Evolutionary conservation across 1,140 invertebrate genomes (phyloP).

Genomic region (Trachymyrmex septentrionalis): DNA sequence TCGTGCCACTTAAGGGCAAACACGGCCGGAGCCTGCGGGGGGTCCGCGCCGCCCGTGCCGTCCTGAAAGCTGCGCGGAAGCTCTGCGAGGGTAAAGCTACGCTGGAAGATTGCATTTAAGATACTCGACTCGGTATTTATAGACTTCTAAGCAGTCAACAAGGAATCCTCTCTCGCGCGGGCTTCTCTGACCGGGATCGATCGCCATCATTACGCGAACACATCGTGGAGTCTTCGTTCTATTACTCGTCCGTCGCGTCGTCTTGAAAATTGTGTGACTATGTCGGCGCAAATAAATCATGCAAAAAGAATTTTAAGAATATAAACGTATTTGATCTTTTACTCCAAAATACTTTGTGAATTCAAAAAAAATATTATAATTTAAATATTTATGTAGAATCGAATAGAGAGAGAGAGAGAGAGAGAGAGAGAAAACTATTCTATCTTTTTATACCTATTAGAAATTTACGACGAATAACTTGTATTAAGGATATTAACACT

Average conservation of each 20-base stretch:
- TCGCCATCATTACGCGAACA: constrained; percentile 57
- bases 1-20: constrained; percentile 68
- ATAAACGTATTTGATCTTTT: constrained; percentile 3
- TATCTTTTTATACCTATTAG: not conserved
- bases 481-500: not conserved
- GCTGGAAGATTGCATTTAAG: constrained; percentile 68
- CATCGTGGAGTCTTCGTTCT: constrained; percentile 8
- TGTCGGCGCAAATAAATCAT: not conserved
- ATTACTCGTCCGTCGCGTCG: constrained; percentile 1
- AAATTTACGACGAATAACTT: not conserved
- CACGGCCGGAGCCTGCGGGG: constrained; percentile 48
- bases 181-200: constrained; percentile 49
- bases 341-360: not conserved
- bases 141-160: constrained; percentile 61
- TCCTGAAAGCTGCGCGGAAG: constrained; percentile 56
- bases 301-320: not conserved
- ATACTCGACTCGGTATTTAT: constrained; percentile 68
- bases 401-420: not conserved
- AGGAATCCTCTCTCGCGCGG: not conserved
- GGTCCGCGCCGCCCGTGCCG: constrained; percentile 21
- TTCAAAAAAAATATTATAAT: not conserved
- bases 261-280: constrained; percentile 27
- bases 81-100: constrained; percentile 35
- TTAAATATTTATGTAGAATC: constrained; percentile 8
- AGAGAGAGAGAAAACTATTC: not conserved